Evolutionary conservation across 2,113 vertebrate genomes (phyloP).

Genomic region (Haliaeetus leucogaster): DNA sequence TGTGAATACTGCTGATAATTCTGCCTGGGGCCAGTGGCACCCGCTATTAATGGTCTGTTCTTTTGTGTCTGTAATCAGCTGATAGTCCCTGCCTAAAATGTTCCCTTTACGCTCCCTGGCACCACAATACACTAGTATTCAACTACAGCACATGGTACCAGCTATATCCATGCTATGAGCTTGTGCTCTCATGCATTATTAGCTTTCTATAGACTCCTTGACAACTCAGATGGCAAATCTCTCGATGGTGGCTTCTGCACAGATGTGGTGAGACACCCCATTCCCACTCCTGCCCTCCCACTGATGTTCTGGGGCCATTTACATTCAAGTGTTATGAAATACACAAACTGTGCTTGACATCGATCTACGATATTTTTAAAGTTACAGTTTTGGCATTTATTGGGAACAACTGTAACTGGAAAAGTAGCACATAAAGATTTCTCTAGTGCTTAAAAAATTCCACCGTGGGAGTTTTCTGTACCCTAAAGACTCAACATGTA

Average conservation of each 20-base stretch:
- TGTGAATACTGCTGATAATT: background rate
- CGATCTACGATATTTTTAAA: background rate
- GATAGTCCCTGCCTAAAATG: background rate
- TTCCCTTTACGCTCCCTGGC: background rate
- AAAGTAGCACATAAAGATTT: background rate
- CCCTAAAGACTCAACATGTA: background rate
- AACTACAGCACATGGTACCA: background rate
- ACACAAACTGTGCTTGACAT: background rate
- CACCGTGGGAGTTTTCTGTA: background rate
- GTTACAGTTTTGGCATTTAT: background rate
- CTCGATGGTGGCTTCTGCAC: rapidly evolving
- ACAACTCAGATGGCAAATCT: background rate
- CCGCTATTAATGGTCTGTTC: background rate
- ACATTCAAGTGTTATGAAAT: background rate
- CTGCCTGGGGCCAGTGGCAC: background rate
- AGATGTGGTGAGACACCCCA: background rate
- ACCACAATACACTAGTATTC: background rate
- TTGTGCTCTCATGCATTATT: background rate
- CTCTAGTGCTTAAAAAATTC: background rate
- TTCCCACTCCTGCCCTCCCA: background rate
- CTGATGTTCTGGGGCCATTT: background rate
- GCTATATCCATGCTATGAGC: background rate
- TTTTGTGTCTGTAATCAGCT: background rate
- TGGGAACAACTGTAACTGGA: background rate
- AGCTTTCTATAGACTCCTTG: background rate